Percentiles rank a stretch among this genome's conserved stretches.
Evolutionary conservation across 2,888 invertebrate species (phyloP).

Genomic region (Luffia ferchaultella): DNA sequence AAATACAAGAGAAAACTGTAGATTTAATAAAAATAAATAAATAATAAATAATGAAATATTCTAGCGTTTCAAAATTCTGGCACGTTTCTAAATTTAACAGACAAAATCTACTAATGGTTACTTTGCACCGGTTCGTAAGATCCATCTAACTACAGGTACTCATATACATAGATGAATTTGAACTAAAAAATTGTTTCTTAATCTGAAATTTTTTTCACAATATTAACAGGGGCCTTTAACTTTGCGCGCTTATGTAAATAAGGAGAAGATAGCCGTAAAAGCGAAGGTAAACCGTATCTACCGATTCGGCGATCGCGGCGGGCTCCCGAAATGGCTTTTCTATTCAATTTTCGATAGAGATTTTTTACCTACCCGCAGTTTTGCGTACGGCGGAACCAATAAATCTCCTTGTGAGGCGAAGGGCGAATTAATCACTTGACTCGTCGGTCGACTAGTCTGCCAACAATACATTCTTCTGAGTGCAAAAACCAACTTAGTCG

Average conservation of each 20-base stretch:
- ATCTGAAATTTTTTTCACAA: too few relatives aligned
- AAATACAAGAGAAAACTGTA: too few relatives aligned
- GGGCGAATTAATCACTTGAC: constrained; percentile 62
- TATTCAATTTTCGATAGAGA: constrained; percentile 67
- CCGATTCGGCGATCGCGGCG: constrained; percentile 39
- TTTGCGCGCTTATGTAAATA: constrained; percentile 32
- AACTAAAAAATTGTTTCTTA: too few relatives aligned
- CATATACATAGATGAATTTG: too few relatives aligned
- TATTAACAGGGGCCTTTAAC: constrained; percentile 26
- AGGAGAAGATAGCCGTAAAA: constrained; percentile 51
- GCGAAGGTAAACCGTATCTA: constrained; percentile 41
- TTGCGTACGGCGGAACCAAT: constrained; percentile 64
- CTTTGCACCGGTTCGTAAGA: too few relatives aligned
- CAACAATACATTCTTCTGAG: constrained; percentile 21
- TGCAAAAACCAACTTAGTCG: not conserved
- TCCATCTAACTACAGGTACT: too few relatives aligned
- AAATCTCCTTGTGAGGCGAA: constrained; percentile 61
- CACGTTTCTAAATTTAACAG: too few relatives aligned
- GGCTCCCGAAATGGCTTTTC: constrained; percentile 58
- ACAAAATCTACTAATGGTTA: too few relatives aligned
- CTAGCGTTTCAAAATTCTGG: too few relatives aligned
- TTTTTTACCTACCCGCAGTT: constrained; percentile 64
- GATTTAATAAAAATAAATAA: too few relatives aligned
- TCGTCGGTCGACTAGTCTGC: constrained; percentile 43
- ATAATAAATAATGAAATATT: too few relatives aligned